Evolutionary conservation across 2,797 vertebrate genomes (phyloP).

Genomic region (Syndactyla subalaris): DNA sequence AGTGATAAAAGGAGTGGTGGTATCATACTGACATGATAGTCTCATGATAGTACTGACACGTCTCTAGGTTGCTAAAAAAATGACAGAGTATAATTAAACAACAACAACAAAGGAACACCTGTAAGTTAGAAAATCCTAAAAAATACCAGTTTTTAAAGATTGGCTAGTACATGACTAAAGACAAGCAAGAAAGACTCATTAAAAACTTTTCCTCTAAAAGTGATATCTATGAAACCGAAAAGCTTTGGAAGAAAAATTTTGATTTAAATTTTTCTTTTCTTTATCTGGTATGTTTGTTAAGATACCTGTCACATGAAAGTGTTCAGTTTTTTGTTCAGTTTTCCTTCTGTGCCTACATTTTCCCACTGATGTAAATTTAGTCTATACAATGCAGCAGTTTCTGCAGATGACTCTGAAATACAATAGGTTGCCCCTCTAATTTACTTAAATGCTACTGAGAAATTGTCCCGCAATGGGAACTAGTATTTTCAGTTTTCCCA

Average conservation of each 20-base stretch:
- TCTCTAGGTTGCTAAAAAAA: not conserved
- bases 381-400: not conserved
- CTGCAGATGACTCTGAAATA: conserved; percentile 11
- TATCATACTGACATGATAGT: not conserved
- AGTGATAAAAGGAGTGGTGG: not conserved
- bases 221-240: not conserved
- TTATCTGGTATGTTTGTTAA: not conserved
- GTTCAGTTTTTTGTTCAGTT: not conserved
- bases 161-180: not conserved
- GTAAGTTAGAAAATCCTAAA: not conserved
- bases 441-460: conserved; percentile 44
- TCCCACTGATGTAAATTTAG: not conserved
- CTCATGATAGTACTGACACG: not conserved
- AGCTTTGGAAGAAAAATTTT: not conserved
- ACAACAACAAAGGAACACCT: not conserved
- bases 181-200: not conserved
- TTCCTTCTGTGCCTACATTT: not conserved
- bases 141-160: not conserved
- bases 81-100: not conserved
- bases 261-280: not conserved
- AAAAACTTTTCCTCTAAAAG: not conserved
- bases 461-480: not conserved
- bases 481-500: conserved; percentile 51
- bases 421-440: conserved; percentile 37
- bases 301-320: not conserved